phyloP scores from a whole-genome alignment of 2,797 vertebrate species.

The Etheostoma nigrum region DNA sequence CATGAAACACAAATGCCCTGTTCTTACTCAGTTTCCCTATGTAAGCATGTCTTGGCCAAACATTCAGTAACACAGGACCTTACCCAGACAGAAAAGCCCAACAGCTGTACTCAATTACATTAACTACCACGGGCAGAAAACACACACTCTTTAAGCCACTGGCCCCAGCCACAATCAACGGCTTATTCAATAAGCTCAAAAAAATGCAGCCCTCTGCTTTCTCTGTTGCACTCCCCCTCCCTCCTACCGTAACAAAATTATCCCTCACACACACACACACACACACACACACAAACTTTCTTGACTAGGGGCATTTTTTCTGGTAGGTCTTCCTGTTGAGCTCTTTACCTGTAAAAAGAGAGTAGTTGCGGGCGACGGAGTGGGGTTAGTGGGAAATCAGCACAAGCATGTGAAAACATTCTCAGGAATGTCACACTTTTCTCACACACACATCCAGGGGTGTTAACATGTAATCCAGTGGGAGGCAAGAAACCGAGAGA shows the following conservation, averaged over 20 bases:
- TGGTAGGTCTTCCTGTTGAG: constrained; percentile 51
- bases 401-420: constrained; percentile 63
- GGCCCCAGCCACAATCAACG: constrained; percentile 78
- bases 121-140: constrained; percentile 73
- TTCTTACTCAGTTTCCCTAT: constrained; percentile 68
- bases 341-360: constrained; percentile 47
- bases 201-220: constrained; percentile 66
- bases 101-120: constrained; percentile 84
- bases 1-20: constrained; percentile 71
- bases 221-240: constrained; percentile 23
- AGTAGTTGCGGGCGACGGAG: constrained; percentile 2
- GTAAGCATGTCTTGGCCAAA: constrained; percentile 74
- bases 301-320: constrained; percentile 45
- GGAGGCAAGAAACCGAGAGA: constrained; percentile 40
- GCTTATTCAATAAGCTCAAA: constrained; percentile 81
- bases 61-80: constrained; percentile 65
- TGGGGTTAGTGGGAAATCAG: constrained; percentile 27
- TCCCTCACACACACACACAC: not conserved
- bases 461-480: constrained; percentile 66
- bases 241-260: constrained; percentile 13
- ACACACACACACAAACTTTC: not conserved
- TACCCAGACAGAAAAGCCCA: constrained; percentile 73
- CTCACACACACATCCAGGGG: constrained; percentile 30
- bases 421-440: constrained; percentile 66
- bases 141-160: constrained; percentile 70